Conservation (phyloP, 2,113 vertebrate genomes). For the Pipa parva region DNA sequence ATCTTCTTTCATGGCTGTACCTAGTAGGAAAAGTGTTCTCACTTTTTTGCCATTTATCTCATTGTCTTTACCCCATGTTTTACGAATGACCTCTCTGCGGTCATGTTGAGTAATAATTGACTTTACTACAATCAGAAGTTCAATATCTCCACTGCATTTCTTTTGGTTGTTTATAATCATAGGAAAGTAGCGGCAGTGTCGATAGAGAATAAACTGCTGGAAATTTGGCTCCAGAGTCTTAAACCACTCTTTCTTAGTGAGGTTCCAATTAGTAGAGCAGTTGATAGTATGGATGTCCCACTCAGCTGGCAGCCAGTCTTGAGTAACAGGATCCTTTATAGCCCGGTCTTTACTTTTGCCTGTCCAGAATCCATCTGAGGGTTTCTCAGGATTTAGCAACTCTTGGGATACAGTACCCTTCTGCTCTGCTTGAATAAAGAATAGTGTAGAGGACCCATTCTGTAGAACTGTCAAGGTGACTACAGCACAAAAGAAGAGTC, state of each 20-base stretch:
- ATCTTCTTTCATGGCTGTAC: constrained; percentile 70
- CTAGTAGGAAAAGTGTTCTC: constrained; percentile 82
- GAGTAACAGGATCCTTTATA: neutral
- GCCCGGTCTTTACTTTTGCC: constrained; percentile 30
- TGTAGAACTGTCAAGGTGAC: constrained; percentile 74
- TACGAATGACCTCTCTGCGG: constrained; percentile 85
- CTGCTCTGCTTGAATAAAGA: constrained; percentile 63
- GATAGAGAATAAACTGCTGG: constrained; percentile 83
- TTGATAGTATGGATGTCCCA: constrained; percentile 82
- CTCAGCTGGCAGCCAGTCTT: constrained; percentile 40
- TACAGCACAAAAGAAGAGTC: constrained; percentile 71
- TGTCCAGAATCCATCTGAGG: constrained; percentile 73
- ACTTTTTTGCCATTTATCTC: constrained; percentile 66
- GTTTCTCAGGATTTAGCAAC: constrained; percentile 47
- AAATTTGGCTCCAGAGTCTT: constrained; percentile 74
- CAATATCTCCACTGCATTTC: constrained; percentile 69
- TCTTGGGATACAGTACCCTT: constrained; percentile 43
- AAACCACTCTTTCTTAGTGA: constrained; percentile 78
- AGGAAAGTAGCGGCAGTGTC: constrained; percentile 90
- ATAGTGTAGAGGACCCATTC: constrained; percentile 60
- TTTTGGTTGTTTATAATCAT: constrained; percentile 87
- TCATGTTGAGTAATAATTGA: constrained; percentile 87
- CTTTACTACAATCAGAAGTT: constrained; percentile 87
- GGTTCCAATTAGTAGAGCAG: constrained; percentile 78
- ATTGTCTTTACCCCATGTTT: constrained; percentile 87